Evolutionary conservation across 1,140 invertebrate genomes (phyloP), one percentile per base, ranked within the genome.

Genomic region (Lasioglossum baleicum): DNA sequence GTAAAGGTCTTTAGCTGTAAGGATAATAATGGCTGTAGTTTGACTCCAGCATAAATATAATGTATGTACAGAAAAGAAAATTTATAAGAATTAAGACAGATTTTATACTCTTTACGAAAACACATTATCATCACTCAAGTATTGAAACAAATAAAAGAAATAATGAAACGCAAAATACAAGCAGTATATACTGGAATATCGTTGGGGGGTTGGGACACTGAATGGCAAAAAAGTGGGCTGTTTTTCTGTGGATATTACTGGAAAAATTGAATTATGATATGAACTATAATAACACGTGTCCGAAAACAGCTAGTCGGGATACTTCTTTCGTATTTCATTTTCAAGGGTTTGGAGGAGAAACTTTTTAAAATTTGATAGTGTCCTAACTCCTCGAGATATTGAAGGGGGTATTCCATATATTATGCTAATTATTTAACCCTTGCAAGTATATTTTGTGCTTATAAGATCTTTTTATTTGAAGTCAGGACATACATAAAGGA

Each of bases 21-120:
- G 66, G 2, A 26, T 22, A 83, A 44, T 53, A 56, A 56, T 53
- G 31, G 69, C 76, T 80, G 69, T 74, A 80, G 70, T 48, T 74
- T 64, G 75, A 44, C 58, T 75, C 65, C 61, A 72, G 82, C 76
- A 66, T 75, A 66, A 81, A 82, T 79, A 86, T 87, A 48, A 72
- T 82, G 84, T 88, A 81, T 90, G 86, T 89, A 88, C 80, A 90
- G 83, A 89, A 86, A 40, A 75, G 56, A 82, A 31, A 83, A 53
- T 88, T 63, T 87, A 85, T 81, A 83, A 83, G 65, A 63, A 71
- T 35, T 85, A 87, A 87, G 64, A 75, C 84, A 84, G 69, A 82
- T 87, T 86, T 88, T 88, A 83, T 88, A 87, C 86, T 86, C 86
- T 83, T 73, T 48, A 87, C 63, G 66, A 11, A 73, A 81, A 84